Evolutionary conservation across 2,888 invertebrate species (phyloP).

Genomic region (Sisyra terminalis): DNA sequence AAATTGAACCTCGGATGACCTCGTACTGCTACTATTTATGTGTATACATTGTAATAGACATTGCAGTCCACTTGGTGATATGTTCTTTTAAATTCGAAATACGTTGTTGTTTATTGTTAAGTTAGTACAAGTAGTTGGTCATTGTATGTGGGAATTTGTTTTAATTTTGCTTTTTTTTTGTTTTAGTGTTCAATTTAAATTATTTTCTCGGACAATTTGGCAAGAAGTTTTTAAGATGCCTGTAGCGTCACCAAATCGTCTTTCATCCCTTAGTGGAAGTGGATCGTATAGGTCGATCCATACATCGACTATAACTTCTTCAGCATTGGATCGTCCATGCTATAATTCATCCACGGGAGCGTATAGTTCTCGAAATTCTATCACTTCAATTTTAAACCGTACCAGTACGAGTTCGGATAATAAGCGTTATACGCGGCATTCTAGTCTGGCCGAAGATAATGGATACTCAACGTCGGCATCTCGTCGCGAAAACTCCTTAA

Average conservation of each 20-base stretch:
- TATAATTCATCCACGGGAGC: constrained; percentile 29
- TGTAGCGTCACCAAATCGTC: constrained; percentile 38
- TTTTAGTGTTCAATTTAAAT: too few relatives aligned
- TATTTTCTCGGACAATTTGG: too few relatives aligned
- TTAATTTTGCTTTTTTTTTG: too few relatives aligned
- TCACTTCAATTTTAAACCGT: constrained; percentile 22
- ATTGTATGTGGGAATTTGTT: too few relatives aligned
- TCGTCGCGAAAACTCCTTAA: constrained; percentile 4
- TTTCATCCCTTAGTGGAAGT: constrained; percentile 24
- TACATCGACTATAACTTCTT: constrained; percentile 29
- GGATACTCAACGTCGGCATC: constrained; percentile 23
- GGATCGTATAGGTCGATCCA: constrained; percentile 32
- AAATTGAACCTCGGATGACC: too few relatives aligned
- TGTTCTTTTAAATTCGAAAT: too few relatives aligned
- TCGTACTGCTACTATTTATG: too few relatives aligned
- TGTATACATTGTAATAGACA: too few relatives aligned
- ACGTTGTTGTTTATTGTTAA: too few relatives aligned
- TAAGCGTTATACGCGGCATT: constrained; percentile 25
- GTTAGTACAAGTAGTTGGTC: too few relatives aligned
- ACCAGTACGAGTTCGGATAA: constrained; percentile 20
- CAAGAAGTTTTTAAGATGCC: constrained; percentile 28
- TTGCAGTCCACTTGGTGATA: too few relatives aligned
- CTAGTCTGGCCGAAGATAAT: constrained; percentile 32
- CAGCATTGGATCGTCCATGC: constrained; percentile 36
- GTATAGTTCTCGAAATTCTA: constrained; percentile 23